Evolutionary conservation across 2,113 vertebrate species (phyloP), one percentile per base, ranked within the genome.

Genomic region (Arothron firmamentum): DNA sequence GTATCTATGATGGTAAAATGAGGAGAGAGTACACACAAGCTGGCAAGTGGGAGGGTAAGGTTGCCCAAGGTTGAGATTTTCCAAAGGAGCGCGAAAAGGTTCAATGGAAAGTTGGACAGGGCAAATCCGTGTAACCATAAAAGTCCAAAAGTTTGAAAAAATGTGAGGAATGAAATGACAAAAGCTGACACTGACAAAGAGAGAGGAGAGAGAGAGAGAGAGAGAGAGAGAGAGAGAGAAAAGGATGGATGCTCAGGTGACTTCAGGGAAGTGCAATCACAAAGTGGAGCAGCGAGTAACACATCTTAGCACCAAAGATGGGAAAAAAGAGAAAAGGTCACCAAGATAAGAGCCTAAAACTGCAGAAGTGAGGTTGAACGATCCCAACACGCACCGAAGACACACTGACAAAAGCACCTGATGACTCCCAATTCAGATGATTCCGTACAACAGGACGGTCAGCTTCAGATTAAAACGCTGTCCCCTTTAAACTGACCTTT

Each of bases 71-170:
- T 69, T 59, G 72, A 45, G 70, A 82, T 84, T 86, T 87, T 88
- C 85, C 84, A 54, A 28, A 72, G 46, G 74, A 72, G 71, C 59
- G 52, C 56, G 74, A 56, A 58, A 78, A 42, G 50, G 46, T 69
- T 7, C 45, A 62, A 70, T 70, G 88, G 81, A 90, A 89, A 86
- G 78, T 70, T 84, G 80, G 88, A 83, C 62, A 42, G 70, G 86
- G 81, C 67, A 56, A 43, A 53, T 72, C 42, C 8, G 46, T 38
- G 56, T 50, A 59, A 82, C 79, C 85, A 87, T 89, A 90, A 89
- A 90, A 88, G 80, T 81, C 72, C 85, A 80, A 55, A 65, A 61
- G 72, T 81, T 62, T 83, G 81, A 85, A 79, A 60, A 23, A 0
- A 38, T 59, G 14, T 6, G 19, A 67, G 41, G 50, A 67, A 19